Percentiles rank a stretch among this genome's conserved stretches.
Evolutionary conservation across 1,140 invertebrate species (phyloP).

Genomic region (Drosophila sp.): DNA sequence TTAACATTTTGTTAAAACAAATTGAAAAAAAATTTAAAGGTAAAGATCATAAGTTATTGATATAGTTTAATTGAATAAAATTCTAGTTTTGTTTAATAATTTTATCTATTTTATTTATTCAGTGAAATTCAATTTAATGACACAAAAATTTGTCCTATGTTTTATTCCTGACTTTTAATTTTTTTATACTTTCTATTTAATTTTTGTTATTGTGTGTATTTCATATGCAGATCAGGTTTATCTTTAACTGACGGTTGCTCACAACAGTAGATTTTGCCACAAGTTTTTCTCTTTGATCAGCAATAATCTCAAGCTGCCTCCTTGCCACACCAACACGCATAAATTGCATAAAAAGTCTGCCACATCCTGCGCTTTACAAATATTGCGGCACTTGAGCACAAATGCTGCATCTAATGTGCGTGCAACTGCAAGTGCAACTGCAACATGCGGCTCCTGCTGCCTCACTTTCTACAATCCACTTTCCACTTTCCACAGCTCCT

Average conservation of each 20-base stretch:
- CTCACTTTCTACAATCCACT: slow-evolving; percentile 21
- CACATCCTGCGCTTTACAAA: slow-evolving; percentile 63
- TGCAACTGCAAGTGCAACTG: slow-evolving; percentile 32
- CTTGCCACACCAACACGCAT: slow-evolving; percentile 31
- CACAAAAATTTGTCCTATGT: no score
- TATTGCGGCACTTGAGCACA: slow-evolving; percentile 76
- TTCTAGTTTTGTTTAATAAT: no score
- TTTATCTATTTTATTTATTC: no score
- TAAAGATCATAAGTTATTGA: no score
- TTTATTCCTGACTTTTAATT: no score
- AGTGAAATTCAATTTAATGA: no score
- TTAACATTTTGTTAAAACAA: no score
- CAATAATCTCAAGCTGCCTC: slow-evolving; percentile 4
- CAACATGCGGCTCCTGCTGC: slow-evolving; percentile 13
- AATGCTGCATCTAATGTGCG: slow-evolving; percentile 67
- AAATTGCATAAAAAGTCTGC: slow-evolving; percentile 55
- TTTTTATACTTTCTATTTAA: no score
- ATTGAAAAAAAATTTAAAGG: no score
- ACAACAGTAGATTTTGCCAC: no score
- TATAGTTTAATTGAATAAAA: no score
- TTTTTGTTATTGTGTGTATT: neutral
- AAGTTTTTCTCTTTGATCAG: neutral
- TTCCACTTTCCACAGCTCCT: slow-evolving; percentile 59
- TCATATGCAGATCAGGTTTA: neutral
- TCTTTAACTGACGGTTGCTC: neutral